Evolutionary conservation across 2,797 vertebrate species (phyloP), one percentile per base, ranked within the genome.

Genomic region (Microhierax caerulescens): DNA sequence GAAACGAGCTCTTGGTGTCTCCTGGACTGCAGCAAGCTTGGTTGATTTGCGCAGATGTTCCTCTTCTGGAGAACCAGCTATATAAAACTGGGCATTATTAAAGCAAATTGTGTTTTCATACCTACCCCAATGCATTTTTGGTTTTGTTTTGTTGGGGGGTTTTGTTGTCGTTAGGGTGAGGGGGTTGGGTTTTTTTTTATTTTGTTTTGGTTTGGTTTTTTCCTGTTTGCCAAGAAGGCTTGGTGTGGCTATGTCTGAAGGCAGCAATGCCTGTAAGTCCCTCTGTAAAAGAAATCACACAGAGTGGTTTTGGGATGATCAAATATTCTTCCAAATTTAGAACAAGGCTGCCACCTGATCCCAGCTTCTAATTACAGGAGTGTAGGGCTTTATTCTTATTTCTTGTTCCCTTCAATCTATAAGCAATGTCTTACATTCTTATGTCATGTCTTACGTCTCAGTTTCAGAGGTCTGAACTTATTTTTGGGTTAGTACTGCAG

Each of bases 71-170:
- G 10, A 70, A 65, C 0, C 3, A 74, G 9, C 21, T 34, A 23
- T 10, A 16, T 19, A 61, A 37, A 88, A 43, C 2, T 16, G 28
- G 82, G 1, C 4, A 37, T 56, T 70, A n/a, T 39, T 61, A 53
- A 75, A 53, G 2, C 3, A 8, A 36, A 88, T 21, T 65, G 11
- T 48, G 15, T 43, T 77, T 78, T 74, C 60, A 77, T 41, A 56
- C 5, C 12, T 57, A 48, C 3, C 0, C 6, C 0, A 1, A 30
- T 9, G 21, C 0, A 15, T 32, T 84, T 63, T 63, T 45, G 1
- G 2, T 3, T 22, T 19, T 34, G 10, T n/a, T 61, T 39, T 39
- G 39, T 41, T 41, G 39, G 39, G 13, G 14, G 39, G 6, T 41
- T 41, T 39, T 37, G 37, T 39, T 39, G 37, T 39, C 13, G 37